Evolutionary conservation across 2,797 vertebrate species (phyloP), one percentile per base, ranked within the genome.

Genomic region (Megaceryle alcyon): DNA sequence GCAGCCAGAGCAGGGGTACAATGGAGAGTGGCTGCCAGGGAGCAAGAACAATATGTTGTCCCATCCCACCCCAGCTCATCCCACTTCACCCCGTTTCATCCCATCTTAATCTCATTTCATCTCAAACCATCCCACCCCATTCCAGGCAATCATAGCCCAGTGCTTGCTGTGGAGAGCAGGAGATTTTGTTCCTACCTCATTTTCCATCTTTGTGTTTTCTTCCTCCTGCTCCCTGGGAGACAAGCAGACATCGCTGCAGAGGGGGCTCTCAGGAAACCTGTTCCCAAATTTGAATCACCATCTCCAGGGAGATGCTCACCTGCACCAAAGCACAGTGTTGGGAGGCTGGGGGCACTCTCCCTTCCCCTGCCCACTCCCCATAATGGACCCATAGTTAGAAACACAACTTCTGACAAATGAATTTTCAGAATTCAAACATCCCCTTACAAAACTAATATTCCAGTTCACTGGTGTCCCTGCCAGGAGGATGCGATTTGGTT

Each of bases 391-490:
- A 41, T 37, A n/a, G 51, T 88, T 79, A 70, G 33, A 93, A 89
- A 77, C n/a, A 57, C 69, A 93, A 77, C 94, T 92, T 81, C 63
- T 44, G 70, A 92, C 75, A 82, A 92, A 95, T 14, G 46, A 64
- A 73, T 96, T 91, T 94, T 81, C 81, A 88, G 91, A 95, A 95
- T 35, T 28, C 82, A 95, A 86, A 35, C 26, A 53, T 92, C 91
- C 95, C 93, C 92, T 92, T 61, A 88, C 92, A 84, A 94, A 97
- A 97, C 75, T 66, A 94, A 92, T 92, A 96, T 94, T 93, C 82
- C 92, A 84, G 78, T 90, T 96, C 88, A 88, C 44, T 88, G 94
- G 79, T 87, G 69, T 91, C 80, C 82, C 88, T 71, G 78, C 51
- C 59, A 96, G 83, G 66, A 97, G 83, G 83, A 95, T 92, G 82